Percentiles rank a stretch among this genome's conserved stretches.
These are phyloP conservation scores for Acrossocheilus fasciatus DNA, from an alignment of 2,797 vertebrate species.

Conservation along the genomic window DNA sequence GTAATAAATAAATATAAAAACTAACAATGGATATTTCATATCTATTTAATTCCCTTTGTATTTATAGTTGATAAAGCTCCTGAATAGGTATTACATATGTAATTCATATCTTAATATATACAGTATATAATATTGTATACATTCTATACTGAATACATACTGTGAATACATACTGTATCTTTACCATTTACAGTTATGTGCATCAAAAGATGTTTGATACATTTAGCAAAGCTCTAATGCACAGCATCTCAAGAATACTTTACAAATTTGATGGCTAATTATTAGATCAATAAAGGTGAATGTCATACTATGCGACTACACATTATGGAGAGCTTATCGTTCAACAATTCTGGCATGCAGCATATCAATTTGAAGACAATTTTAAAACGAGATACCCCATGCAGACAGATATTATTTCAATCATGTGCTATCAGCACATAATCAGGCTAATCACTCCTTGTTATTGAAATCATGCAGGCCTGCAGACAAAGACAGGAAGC, in stretches of 20 bases:
- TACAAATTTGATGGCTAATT: not conserved
- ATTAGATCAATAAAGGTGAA: not conserved
- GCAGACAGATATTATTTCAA: constrained; percentile 19
- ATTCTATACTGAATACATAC: constrained; percentile 8
- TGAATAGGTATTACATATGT: not conserved
- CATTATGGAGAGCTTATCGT: not conserved
- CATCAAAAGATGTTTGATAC: not conserved
- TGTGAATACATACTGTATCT: not conserved
- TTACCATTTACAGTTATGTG: not conserved
- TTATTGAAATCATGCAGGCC: not conserved
- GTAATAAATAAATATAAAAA: not conserved
- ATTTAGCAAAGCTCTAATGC: not conserved
- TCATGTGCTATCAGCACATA: constrained; percentile 11
- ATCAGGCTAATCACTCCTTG: not conserved
- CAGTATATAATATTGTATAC: not conserved
- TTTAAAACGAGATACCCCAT: constrained; percentile 2
- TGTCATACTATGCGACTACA: not conserved
- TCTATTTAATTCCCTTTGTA: not conserved
- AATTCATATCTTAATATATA: not conserved
- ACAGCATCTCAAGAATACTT: not conserved
- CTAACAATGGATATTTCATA: not conserved
- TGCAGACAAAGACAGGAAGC: constrained; percentile 50
- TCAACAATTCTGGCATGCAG: not conserved
- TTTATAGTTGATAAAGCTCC: constrained; percentile 3
- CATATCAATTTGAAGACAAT: constrained; percentile 13